Base-by-base conservation (phyloP, 2,113 vertebrate genomes). In the Macrotus californicus region DNA sequence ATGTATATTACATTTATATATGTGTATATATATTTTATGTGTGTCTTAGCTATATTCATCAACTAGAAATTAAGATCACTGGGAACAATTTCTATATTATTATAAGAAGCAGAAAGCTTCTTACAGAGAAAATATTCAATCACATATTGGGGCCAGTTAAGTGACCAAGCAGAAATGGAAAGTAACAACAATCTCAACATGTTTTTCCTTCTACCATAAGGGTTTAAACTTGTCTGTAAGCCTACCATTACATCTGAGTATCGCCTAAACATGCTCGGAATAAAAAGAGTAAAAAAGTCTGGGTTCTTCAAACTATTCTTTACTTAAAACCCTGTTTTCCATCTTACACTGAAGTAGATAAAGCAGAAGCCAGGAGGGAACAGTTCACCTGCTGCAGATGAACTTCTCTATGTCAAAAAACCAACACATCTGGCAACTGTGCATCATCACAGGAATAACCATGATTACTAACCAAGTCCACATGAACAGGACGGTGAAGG, bases 251-350 rank as follows among this genome's bases (percentile, higher is more conserved):
- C 4, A 59, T 81, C 69, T 84, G 24, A 72, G 16, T 88, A 9
- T 67, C 81, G 79, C 14, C 34, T 93, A 87, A 70, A 92, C 76
- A 6, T n/a, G 9, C 86, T 89, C 19, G 94, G 26, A 95, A 76
- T 34, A 48, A n/a, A 12, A 70, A 19, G 29, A 31, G 14, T 41
- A 6, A 50, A 87, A 54, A 77, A 34, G 4, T 43, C 77, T 56
- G 8, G 21, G 66, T 66, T 61, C 54, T 46, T 69, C 16, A 79
- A 84, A 41, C 2, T n/a, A 72, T 19, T 46, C 22, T 84, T 90
- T 24, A 11, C 8, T 79, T 26, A 34, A 83, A 72, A 89, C 1
- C 2, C 18, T 34, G 2, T 8, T 43, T 24, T 36, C 13, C 34
- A 73, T 83, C 24, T 83, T 21, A 34, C 11, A 19, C 7, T 2